These are phyloP conservation scores for Charina bottae DNA, from an alignment of 2,113 vertebrate genomes.

Conservation along the genomic window DNA sequence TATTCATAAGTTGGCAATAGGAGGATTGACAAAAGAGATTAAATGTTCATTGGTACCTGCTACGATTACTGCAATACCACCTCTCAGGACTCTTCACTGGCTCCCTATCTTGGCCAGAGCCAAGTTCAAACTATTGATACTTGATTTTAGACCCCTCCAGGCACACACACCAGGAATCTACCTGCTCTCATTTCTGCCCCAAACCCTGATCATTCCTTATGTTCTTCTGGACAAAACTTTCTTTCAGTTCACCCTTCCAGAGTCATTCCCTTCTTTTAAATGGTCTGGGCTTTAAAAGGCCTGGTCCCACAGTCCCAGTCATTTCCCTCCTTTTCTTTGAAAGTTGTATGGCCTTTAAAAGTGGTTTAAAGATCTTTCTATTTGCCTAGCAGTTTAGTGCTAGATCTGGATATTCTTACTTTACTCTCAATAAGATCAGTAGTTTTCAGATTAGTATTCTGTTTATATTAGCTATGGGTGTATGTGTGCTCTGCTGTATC, in stretches of 20 bases:
- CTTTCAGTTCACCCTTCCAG: neutral
- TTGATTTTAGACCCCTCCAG: neutral
- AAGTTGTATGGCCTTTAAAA: neutral
- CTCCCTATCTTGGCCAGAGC: neutral
- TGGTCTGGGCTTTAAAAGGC: neutral
- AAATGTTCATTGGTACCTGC: neutral
- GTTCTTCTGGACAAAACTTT: neutral
- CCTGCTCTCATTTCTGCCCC: neutral
- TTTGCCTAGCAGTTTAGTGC: neutral
- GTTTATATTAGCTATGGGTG: neutral
- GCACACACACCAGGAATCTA: neutral
- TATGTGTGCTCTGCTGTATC: neutral
- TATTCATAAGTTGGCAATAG: neutral
- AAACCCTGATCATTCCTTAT: neutral
- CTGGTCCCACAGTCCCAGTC: neutral
- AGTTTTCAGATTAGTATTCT: neutral
- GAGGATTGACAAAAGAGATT: neutral
- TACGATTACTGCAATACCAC: neutral
- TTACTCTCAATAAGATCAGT: neutral
- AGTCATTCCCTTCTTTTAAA: neutral
- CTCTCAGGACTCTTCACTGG: neutral
- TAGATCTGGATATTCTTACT: neutral
- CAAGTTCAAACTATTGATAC: neutral
- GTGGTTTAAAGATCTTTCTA: neutral
- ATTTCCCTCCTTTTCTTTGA: neutral